phyloP scores from a whole-genome alignment of 2,888 invertebrate species.

The Myopa testacea region DNA sequence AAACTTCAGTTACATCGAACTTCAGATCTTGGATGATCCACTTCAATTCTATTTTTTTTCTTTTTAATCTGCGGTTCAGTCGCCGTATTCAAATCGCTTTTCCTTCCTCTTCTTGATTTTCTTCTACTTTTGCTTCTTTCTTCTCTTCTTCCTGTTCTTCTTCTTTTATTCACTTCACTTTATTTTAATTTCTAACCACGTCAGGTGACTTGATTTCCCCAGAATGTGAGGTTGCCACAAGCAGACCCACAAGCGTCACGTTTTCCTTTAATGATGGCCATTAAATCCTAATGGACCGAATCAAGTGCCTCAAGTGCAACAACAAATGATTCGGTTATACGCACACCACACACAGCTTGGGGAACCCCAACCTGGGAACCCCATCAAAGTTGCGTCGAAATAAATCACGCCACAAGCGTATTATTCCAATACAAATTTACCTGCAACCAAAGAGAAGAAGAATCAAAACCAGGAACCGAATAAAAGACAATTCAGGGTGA shows the following conservation, averaged over 20 bases:
- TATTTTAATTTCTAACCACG: too few relatives aligned
- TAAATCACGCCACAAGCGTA: slow-evolving; percentile 21
- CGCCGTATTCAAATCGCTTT: too few relatives aligned
- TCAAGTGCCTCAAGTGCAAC: background rate
- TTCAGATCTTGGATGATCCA: too few relatives aligned
- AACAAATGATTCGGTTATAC: background rate
- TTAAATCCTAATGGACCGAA: background rate
- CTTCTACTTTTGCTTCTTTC: background rate
- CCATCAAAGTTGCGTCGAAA: slow-evolving; percentile 12
- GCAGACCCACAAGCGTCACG: background rate
- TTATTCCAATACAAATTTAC: slow-evolving; percentile 2
- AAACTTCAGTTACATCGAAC: too few relatives aligned
- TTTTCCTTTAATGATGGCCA: slow-evolving; percentile 14
- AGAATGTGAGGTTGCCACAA: background rate
- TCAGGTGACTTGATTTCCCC: too few relatives aligned
- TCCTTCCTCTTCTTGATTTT: background rate
- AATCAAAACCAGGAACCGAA: background rate
- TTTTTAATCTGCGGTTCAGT: too few relatives aligned
- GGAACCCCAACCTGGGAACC: background rate
- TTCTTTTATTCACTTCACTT: background rate
- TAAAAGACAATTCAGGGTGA: background rate
- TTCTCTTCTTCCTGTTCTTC: background rate
- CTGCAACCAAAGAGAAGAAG: background rate
- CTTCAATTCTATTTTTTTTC: too few relatives aligned
- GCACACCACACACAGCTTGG: background rate